Percentiles rank a stretch among this genome's conserved stretches.
Conservation (phyloP, 2,888 invertebrate genomes). For the Leptopilina drosophilae region DNA sequence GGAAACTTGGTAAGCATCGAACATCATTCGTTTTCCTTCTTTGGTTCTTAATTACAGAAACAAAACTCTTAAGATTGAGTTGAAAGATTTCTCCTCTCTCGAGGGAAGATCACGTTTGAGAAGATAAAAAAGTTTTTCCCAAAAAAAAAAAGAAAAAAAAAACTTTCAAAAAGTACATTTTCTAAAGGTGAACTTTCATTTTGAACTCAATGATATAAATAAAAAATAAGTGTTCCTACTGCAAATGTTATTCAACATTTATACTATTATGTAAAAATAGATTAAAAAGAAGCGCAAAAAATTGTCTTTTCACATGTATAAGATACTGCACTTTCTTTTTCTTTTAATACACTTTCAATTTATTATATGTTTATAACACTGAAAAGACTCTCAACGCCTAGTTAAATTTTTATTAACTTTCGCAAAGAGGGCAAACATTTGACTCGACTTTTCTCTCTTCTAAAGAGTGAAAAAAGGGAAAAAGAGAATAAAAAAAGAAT, state of each 20-base stretch:
- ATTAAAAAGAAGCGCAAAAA: not conserved
- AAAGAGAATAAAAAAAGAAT: not conserved
- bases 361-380: not conserved
- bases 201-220: conserved; percentile 29
- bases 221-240: not conserved
- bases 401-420: conserved; percentile 9
- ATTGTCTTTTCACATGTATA: not conserved
- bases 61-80: not conserved
- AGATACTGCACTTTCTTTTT: not conserved
- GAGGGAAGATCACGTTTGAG: not conserved
- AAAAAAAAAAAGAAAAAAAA: not conserved
- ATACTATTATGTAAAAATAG: not conserved
- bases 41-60: not conserved
- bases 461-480: no score
- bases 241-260: not conserved
- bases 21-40: not conserved
- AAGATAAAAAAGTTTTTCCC: not conserved
- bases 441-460: not conserved
- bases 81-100: not conserved
- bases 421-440: not conserved
- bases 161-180: conserved; percentile 18
- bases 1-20: not conserved
- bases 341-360: not conserved
- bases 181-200: conserved; percentile 20
- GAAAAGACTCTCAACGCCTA: conserved; percentile 11